Evolutionary conservation across 1,140 invertebrate genomes (phyloP), one percentile per base, ranked within the genome.

Genomic region (Hyphantria cunea): DNA sequence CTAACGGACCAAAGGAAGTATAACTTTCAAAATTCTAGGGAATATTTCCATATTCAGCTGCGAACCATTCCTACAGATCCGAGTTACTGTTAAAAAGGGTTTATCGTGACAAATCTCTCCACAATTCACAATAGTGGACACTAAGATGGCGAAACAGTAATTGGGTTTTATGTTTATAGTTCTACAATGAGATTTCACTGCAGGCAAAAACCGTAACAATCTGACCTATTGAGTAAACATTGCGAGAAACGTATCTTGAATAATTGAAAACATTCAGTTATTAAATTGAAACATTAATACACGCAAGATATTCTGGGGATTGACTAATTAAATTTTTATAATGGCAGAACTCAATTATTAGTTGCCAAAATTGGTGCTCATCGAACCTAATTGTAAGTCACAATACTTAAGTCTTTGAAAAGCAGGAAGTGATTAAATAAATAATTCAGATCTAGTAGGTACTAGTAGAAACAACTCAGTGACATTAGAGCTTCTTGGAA

Each of bases 171-270:
- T 45, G 37, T 41, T 55, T 25, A 25, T n/a, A 1, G 17, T 25
- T 25, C 41, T 33, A 33, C 53, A 47, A 55, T 55, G 53, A 55
- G 17, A 25, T 55, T 55, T 55, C 53, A 55, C 53, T 55, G 32
- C 15, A 31, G 17, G 41, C 15, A 15, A 53, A 37, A 53, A 15
- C 44, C 6, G 32, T 45, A 55, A 14, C 5, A 25, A 25, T 25
- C 53, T 55, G 53, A 55, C 53, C 53, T 55, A 55, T 55, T 55
- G 41, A 8, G 41, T 33, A 45, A 55, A 45, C 25, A 55, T 12
- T 55, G 14, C 12, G 0, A 33, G 53, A 6, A 45, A 55, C 11
- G 33, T 47, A 47, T n/a, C 31, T 45, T 25, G 11, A 33, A 37
- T 37, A 0, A 37, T 10, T 37, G 34, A 7, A 11, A 10, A 11